Evolutionary conservation across 2,113 vertebrate genomes (phyloP), one percentile per base, ranked within the genome.

Genomic region (Puffinus mauretanicus): DNA sequence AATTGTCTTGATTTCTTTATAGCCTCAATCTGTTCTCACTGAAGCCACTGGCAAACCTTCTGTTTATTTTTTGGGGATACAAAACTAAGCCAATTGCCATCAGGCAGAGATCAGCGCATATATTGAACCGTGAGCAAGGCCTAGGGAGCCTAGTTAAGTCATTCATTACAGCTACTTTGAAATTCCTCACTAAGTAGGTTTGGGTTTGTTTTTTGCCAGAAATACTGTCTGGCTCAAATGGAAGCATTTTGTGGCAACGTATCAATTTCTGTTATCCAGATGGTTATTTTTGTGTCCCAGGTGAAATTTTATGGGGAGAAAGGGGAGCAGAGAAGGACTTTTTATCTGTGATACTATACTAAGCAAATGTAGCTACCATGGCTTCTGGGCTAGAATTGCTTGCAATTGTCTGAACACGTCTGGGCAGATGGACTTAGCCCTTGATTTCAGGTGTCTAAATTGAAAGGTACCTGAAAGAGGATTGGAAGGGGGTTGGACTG

Each of bases 1-100:
- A 92, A 88, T 86, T 58, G 69, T 89, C 88, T 91, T 93, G 52
- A 85, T 90, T 96, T 86, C 95, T 78, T 91, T 95, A 78, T 75
- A 90, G 82, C 51, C 32, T 86, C 92, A 94, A 40, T 94, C 88
- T 95, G 72, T 85, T 96, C 76, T 64, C 82, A 81, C 52, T 83
- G 79, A 92, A 95, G 82, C 44, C 72, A 78, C 72, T 92, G 92
- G 90, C 86, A 96, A 95, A 86, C 51, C 51, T 85, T 69, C 78
- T 94, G 57, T 90, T 92, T 96, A 88, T 93, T 94, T 96, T 95
- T 88, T 55, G 93, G 52, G 69, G 69, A 49, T 86, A 66, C 52
- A 86, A 88, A 92, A 75, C 65, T 27, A 94, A 96, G 81, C 83
- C 65, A 93, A 95, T 84, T 79, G 93, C 91, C 83, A 91, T 79